Percentiles rank a stretch among this genome's conserved stretches.
Conservation (phyloP, 2,888 invertebrate genomes). For the Agrochola macilenta region DNA sequence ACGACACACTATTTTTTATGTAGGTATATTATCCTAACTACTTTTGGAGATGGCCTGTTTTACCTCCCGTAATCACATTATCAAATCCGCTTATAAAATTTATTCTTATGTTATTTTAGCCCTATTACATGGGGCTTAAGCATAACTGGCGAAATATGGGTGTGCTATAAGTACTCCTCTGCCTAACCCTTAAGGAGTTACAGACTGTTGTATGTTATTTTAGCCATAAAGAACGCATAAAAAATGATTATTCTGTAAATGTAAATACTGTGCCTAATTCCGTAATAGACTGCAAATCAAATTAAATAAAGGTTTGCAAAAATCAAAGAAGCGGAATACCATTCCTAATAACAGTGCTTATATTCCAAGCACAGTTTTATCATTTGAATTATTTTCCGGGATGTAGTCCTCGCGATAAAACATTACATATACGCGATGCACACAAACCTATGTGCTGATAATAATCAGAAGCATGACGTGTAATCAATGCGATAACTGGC, state of each 20-base stretch:
- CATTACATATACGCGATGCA: constrained; percentile 5
- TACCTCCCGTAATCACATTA: neutral
- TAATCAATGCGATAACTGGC: constrained; percentile 35
- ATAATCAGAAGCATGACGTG: constrained; percentile 35
- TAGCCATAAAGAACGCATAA: neutral
- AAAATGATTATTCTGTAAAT: neutral
- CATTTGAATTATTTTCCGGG: constrained; percentile 49
- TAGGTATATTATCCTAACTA: too few species aligned
- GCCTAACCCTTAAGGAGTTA: too few species aligned
- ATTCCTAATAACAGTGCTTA: neutral
- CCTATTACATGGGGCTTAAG: neutral
- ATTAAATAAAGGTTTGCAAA: neutral
- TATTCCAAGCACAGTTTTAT: constrained; percentile 36
- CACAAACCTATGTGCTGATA: constrained; percentile 35
- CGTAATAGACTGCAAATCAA: neutral
- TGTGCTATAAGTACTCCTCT: too few species aligned
- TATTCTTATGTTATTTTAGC: neutral
- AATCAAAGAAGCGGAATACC: neutral
- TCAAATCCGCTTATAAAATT: neutral
- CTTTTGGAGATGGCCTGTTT: too few species aligned
- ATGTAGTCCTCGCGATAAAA: constrained; percentile 50
- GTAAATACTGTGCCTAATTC: neutral
- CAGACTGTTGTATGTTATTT: neutral
- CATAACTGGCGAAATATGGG: too few species aligned
- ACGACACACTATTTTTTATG: neutral